Evolutionary conservation across 2,888 invertebrate genomes (phyloP).

Genomic region (Eupithecia subumbrata): DNA sequence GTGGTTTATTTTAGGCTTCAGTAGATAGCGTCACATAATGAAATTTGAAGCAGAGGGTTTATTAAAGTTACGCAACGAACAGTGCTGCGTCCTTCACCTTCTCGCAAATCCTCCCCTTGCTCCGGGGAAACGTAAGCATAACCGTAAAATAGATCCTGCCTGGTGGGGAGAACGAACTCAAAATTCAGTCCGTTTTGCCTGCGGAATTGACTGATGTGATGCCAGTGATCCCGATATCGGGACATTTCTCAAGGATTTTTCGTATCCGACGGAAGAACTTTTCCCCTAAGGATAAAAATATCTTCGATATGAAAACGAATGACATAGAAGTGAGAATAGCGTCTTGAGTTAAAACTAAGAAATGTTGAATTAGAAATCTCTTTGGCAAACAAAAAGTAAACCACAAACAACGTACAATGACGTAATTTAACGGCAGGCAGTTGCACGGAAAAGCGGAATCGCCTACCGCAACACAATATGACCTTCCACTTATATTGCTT

Average conservation of each 20-base stretch:
- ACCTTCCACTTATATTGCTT: slow-evolving; percentile 35
- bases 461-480: slow-evolving; percentile 39
- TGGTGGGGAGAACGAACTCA: slow-evolving; percentile 41
- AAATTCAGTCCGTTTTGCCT: slow-evolving; percentile 49
- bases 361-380: slow-evolving; percentile 34
- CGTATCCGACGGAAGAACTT: slow-evolving; percentile 30
- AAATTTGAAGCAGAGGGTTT: slow-evolving; percentile 43
- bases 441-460: slow-evolving; percentile 45
- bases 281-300: slow-evolving; percentile 26
- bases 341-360: slow-evolving; percentile 24
- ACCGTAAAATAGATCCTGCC: slow-evolving; percentile 36
- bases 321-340: slow-evolving; percentile 18
- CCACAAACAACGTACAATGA: slow-evolving; percentile 39
- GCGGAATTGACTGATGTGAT: slow-evolving; percentile 43
- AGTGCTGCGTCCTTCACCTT: slow-evolving; percentile 58
- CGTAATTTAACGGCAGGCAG: slow-evolving; percentile 42
- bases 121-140: slow-evolving; percentile 36
- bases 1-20: slow-evolving; percentile 34
- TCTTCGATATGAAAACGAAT: slow-evolving; percentile 31
- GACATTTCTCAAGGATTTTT: slow-evolving; percentile 25
- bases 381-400: slow-evolving; percentile 35
- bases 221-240: slow-evolving; percentile 31
- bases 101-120: slow-evolving; percentile 42
- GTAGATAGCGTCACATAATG: slow-evolving; percentile 34
- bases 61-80: slow-evolving; percentile 57